phyloP scores from a whole-genome alignment of 2,113 vertebrate genomes.

The Ivindomyrus marchei region DNA sequence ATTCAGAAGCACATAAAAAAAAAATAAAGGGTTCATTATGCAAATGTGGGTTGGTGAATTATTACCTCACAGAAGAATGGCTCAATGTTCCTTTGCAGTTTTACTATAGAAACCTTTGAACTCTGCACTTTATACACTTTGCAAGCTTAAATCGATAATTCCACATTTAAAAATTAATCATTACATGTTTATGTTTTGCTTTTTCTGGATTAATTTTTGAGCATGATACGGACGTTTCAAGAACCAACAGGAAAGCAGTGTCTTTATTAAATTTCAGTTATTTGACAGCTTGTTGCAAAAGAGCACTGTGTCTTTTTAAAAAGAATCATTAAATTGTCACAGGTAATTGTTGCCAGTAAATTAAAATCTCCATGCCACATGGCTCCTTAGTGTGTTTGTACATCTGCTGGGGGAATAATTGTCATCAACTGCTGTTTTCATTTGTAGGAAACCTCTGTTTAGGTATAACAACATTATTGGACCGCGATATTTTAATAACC shows the following conservation, averaged over 20 bases:
- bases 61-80: neutral
- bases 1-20: neutral
- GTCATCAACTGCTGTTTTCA: neutral
- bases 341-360: neutral
- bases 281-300: neutral
- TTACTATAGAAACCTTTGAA: neutral
- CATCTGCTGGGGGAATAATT: neutral
- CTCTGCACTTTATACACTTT: neutral
- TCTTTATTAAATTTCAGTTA: neutral
- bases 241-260: neutral
- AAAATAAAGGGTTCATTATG: neutral
- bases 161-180: neutral
- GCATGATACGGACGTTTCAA: neutral
- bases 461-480: conserved; percentile 4
- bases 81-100: neutral
- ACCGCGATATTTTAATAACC: neutral
- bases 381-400: neutral
- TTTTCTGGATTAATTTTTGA: neutral
- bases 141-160: neutral
- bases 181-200: neutral
- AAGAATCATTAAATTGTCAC: neutral
- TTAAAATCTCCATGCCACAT: neutral
- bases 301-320: neutral
- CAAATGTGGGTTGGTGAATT: neutral
- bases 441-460: neutral